Conservation (phyloP, 2,797 vertebrate species). For the Eutrigla gurnardus region DNA sequence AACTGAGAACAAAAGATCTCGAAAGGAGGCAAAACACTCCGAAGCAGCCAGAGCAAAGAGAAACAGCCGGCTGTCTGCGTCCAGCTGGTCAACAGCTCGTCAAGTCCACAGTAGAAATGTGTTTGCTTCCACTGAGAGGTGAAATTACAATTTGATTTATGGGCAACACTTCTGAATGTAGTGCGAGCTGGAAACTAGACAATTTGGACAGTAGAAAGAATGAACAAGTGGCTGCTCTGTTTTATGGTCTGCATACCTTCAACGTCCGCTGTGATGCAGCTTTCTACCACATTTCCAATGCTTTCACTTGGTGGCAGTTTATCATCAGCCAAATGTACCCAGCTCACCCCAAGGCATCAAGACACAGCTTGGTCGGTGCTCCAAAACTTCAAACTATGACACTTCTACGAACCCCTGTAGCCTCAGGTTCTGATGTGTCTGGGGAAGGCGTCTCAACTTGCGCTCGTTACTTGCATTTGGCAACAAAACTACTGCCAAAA, state of each 20-base stretch:
- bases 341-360: too few species aligned
- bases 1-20: neutral
- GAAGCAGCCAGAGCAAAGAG: neutral
- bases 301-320: neutral
- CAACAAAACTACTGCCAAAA: too few species aligned
- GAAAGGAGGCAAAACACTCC: neutral
- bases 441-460: too few species aligned
- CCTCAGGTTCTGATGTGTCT: too few species aligned
- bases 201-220: neutral
- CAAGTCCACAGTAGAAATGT: neutral
- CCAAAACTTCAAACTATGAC: too few species aligned
- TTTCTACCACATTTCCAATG: neutral
- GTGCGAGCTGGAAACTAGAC: neutral
- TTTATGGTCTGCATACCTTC: neutral
- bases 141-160: neutral
- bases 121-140: neutral
- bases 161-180: neutral
- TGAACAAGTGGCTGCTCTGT: neutral
- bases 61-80: neutral
- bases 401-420: too few species aligned
- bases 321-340: neutral
- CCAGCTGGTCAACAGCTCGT: neutral
- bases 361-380: too few species aligned
- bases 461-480: too few species aligned
- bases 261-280: neutral